Evolutionary conservation across 2,113 vertebrate genomes (phyloP).

Genomic region (Ophthalmolycus amberensis): DNA sequence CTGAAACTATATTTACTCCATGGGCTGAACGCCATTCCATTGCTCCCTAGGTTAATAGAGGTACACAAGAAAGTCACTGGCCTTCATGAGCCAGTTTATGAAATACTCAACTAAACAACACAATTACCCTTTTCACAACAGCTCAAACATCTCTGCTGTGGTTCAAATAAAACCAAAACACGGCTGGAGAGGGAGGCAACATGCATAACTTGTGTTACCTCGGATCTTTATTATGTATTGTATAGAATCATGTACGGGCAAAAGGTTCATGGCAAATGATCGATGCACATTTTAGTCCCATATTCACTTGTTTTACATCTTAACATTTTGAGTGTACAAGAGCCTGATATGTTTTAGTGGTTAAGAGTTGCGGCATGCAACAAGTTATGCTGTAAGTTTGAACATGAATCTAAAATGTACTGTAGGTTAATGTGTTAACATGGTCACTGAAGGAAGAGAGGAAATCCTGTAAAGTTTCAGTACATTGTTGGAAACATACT

Average conservation of each 20-base stretch:
- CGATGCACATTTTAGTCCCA: background rate
- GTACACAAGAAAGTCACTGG: constrained; percentile 12
- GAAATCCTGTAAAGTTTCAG: background rate
- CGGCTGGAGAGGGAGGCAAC: background rate
- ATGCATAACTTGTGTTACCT: background rate
- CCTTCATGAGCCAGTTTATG: background rate
- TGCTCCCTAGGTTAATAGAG: constrained; percentile 29
- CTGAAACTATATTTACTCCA: constrained; percentile 6
- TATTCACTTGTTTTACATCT: background rate
- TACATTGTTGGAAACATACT: background rate
- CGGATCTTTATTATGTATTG: background rate
- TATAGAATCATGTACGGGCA: background rate
- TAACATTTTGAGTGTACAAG: background rate
- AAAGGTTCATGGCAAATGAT: background rate
- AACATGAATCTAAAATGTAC: background rate
- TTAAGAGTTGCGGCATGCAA: background rate
- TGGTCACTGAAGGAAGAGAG: background rate
- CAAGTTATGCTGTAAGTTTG: background rate
- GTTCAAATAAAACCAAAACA: background rate
- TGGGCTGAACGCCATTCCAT: background rate
- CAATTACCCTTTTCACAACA: background rate
- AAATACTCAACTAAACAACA: constrained; percentile 17
- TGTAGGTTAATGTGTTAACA: background rate
- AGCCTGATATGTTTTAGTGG: background rate
- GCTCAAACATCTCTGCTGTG: background rate